A percentile compares a stretch with the other conserved stretches of the same genome.
Evolutionary conservation across 2,797 vertebrate species (phyloP).

Genomic region (Enteromius argenteus): DNA sequence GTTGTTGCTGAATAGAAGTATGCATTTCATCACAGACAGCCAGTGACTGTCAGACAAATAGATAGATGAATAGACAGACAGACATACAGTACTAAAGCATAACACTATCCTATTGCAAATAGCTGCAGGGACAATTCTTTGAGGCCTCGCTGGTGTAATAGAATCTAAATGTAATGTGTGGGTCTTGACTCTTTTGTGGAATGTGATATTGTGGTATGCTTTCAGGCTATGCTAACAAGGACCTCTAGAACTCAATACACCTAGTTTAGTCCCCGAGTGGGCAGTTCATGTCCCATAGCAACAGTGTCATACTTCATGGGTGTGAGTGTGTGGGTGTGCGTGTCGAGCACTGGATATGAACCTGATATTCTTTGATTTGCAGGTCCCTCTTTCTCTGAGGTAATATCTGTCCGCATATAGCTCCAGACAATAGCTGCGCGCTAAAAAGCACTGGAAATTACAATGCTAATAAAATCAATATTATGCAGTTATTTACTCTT

Average conservation of each 20-base stretch:
- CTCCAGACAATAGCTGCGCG: conserved; percentile 25
- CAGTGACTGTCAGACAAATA: neutral
- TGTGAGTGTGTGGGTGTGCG: conserved; percentile 34
- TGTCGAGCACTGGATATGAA: neutral
- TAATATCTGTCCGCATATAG: conserved; percentile 4
- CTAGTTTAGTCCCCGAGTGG: conserved; percentile 36
- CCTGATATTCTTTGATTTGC: conserved; percentile 39
- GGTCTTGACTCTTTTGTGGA: conserved; percentile 38
- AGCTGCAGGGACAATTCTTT: conserved; percentile 9
- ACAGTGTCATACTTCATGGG: conserved; percentile 38
- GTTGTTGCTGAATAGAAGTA: neutral
- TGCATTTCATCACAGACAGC: neutral
- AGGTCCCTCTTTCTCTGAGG: conserved; percentile 39
- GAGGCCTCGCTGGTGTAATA: conserved; percentile 22
- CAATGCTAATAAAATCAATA: conserved; percentile 66
- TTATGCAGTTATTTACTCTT: conserved; percentile 66
- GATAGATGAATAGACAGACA: neutral
- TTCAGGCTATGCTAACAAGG: conserved; percentile 45
- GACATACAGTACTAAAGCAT: neutral
- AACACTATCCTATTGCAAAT: conserved; percentile 26
- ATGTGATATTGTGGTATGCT: conserved; percentile 35
- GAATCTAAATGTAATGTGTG: conserved; percentile 41
- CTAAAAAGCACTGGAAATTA: conserved; percentile 32
- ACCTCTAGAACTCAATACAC: conserved; percentile 38
- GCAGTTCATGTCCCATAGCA: conserved; percentile 45